phyloP scores from a whole-genome alignment of 2,113 vertebrate genomes.

The Dunckerocampus dactyliophorus region DNA sequence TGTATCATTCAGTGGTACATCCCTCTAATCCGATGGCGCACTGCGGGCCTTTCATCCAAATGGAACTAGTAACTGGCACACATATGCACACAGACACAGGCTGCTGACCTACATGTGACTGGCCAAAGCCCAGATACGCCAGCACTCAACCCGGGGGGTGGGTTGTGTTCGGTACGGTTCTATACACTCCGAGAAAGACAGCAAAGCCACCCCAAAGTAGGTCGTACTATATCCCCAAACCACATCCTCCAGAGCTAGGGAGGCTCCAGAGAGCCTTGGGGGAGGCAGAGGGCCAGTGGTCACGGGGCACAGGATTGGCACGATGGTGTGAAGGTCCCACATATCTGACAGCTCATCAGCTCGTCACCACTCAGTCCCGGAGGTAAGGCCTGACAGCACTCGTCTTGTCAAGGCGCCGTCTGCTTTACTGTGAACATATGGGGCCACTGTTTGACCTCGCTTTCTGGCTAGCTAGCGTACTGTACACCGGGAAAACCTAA shows the following conservation, averaged over 20 bases:
- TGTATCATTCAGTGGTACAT: constrained; percentile 33
- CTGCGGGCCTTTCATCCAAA: constrained; percentile 47
- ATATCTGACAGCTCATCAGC: constrained; percentile 51
- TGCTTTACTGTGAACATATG: constrained; percentile 20
- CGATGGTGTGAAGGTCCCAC: constrained; percentile 43
- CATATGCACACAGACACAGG: constrained; percentile 44
- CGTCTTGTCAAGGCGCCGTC: constrained; percentile 27
- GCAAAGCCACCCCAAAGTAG: constrained; percentile 53
- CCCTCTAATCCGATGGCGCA: constrained; percentile 28
- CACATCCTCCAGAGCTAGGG: constrained; percentile 32
- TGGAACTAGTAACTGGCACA: constrained; percentile 36
- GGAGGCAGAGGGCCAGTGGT: constrained; percentile 31
- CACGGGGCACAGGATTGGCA: constrained; percentile 15
- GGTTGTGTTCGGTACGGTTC: constrained; percentile 54
- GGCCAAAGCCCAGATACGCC: constrained; percentile 60
- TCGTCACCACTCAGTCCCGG: constrained; percentile 24
- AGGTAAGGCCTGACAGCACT: constrained; percentile 36
- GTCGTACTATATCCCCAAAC: constrained; percentile 48
- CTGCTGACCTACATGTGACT: constrained; percentile 73
- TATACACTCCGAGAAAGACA: constrained; percentile 46
- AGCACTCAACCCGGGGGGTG: constrained; percentile 53
- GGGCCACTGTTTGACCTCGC: constrained; percentile 17
- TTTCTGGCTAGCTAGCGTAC: background rate
- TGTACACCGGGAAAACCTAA: constrained; percentile 1
- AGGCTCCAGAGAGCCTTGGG: constrained; percentile 27